Evolutionary conservation across 2,797 vertebrate genomes (phyloP).

Genomic region (Cyclura pinguis): DNA sequence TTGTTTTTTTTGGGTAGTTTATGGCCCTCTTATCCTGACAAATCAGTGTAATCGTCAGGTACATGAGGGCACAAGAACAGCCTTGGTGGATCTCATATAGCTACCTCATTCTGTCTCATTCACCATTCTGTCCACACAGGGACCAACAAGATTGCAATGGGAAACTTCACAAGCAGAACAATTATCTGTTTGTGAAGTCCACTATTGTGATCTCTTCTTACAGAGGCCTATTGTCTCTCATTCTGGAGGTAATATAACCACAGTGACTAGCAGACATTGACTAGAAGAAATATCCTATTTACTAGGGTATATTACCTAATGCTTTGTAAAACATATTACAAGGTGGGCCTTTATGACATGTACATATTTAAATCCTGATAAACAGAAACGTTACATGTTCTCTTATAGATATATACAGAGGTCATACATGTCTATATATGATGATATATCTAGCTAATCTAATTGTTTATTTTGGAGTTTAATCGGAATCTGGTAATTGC

Average conservation of each 20-base stretch:
- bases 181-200: neutral
- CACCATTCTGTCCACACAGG: neutral
- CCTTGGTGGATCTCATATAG: neutral
- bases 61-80: neutral
- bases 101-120: too few relatives aligned
- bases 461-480: neutral
- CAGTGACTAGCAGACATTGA: neutral
- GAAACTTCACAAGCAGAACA: neutral
- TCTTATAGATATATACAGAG: too few relatives aligned
- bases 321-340: neutral
- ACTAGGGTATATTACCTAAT: neutral
- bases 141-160: neutral
- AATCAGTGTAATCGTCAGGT: neutral
- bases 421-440: neutral
- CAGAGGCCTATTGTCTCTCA: neutral
- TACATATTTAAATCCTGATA: too few relatives aligned
- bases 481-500: neutral
- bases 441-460: neutral
- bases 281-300: neutral
- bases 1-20: conserved; percentile 13
- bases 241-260: neutral
- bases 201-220: neutral
- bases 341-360: too few relatives aligned
- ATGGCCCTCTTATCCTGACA: neutral
- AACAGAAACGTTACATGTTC: too few relatives aligned